A percentile compares a stretch with the other conserved stretches of the same genome.
These are phyloP conservation scores for Diploscapter pachys DNA, from an alignment of 1,140 invertebrate genomes.

Conservation along the genomic window DNA sequence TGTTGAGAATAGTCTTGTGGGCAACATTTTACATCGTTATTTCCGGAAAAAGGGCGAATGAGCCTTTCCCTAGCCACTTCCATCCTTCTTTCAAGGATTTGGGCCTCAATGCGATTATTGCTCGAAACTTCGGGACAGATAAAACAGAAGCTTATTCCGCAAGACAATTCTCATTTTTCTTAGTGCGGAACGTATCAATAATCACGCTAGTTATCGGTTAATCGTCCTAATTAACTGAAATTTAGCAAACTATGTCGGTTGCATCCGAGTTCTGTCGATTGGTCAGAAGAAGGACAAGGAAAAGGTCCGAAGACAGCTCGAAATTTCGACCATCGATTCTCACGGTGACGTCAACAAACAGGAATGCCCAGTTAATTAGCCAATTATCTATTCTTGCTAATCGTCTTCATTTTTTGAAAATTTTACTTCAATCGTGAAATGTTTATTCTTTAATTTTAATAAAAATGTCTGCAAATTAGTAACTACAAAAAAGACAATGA, in stretches of 20 bases:
- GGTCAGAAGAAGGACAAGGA: constrained; percentile 32
- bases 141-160: not conserved
- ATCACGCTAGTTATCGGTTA: not conserved
- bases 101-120: too few species aligned
- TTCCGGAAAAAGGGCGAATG: not conserved
- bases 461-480: too few species aligned
- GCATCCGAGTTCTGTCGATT: constrained; percentile 32
- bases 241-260: constrained; percentile 31
- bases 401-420: too few species aligned
- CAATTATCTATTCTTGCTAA: too few species aligned
- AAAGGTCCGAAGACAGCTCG: constrained; percentile 18
- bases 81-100: too few species aligned
- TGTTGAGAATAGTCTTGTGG: too few species aligned
- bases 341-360: constrained; percentile 33
- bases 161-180: not conserved
- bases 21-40: too few species aligned
- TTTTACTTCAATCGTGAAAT: too few species aligned
- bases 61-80: constrained; percentile 1
- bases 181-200: too few species aligned
- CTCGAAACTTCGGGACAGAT: not conserved
- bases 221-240: not conserved
- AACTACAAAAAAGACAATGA: too few species aligned
- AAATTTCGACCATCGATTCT: constrained; percentile 22
- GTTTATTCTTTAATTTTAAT: too few species aligned
- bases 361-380: constrained; percentile 31